Conservation (phyloP, 2,888 invertebrate genomes). For the Ochropleura leucogaster region DNA sequence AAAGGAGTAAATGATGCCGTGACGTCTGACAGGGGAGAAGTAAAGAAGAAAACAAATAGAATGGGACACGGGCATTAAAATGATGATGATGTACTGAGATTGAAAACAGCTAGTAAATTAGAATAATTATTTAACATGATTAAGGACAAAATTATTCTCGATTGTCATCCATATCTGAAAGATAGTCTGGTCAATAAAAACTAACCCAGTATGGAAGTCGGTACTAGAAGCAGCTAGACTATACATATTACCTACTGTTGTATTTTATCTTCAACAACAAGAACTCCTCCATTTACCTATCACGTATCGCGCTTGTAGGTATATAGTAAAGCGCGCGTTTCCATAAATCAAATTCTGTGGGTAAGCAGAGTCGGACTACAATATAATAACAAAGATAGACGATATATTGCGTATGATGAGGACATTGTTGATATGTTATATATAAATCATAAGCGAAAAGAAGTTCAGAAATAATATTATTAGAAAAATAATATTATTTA, state of each 20-base stretch:
- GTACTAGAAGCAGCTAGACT: not conserved
- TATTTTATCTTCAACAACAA: not conserved
- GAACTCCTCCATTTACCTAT: too few species aligned
- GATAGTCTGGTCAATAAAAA: not conserved
- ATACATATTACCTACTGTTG: too few species aligned
- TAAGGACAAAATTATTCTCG: too few species aligned
- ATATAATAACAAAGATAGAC: constrained; percentile 1
- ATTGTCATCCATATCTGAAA: not conserved
- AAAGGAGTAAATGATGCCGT: too few species aligned
- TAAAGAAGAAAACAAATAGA: too few species aligned
- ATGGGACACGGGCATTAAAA: too few species aligned
- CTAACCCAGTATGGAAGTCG: not conserved
- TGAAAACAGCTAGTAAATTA: constrained; percentile 7
- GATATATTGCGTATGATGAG: constrained; percentile 11
- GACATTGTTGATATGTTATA: not conserved
- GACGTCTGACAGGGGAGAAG: too few species aligned
- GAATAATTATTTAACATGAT: too few species aligned
- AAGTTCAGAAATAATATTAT: not conserved
- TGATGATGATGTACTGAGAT: not conserved
- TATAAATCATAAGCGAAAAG: not conserved
- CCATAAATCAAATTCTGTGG: constrained; percentile 26
- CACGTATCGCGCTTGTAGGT: too few species aligned
- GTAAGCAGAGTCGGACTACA: not conserved
- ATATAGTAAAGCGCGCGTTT: constrained; percentile 2
- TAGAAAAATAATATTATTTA: too few species aligned